Base-by-base conservation (phyloP, 2,888 invertebrate genomes). In the Anthophora plumipes region DNA sequence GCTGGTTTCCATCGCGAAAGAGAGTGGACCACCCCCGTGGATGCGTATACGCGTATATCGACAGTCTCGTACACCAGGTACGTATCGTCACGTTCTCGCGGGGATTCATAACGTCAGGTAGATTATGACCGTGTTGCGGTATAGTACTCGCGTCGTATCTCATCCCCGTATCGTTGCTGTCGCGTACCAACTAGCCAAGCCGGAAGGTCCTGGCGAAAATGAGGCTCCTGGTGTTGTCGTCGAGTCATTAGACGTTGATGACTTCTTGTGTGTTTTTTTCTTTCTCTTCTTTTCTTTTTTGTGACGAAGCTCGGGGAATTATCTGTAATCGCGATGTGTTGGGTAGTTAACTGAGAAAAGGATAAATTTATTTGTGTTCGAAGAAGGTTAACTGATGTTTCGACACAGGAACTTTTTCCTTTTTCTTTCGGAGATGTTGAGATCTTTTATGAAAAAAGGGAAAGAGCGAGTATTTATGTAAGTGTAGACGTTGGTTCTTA, bases 11-110 rank as follows among this genome's bases (percentile, higher is more conserved):
- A 71, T 76, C 63, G 75, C 66, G 84, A 75, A 25, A 60, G 77
- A 73, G 70, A 57, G 71, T 37, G 85, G 91, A 91, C 91, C 91
- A 91, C 91, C 91, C 91, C 88, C 88, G 86, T 89, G 63, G 90
- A 80, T 61, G 41, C 71, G 48, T 71, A 39, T 59, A 70, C 61
- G 67, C 77, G 57, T 68, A 48, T 73, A 59, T 50, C 75, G 81
- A 77, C 55, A 20, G 64, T 59, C 46, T 70, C 60, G 22, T 63
- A 76, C 86, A 86, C 80, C 72, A 76, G 66, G 76, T 73, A 78
- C 79, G 64, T 76, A 83, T 77, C 80, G 84, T 80, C 82, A 60
- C 76, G 68, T 76, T 72, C 55, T 20, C 73, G 39, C 71, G 69
- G 50, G 81, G 82, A 89, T 87, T 85, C 91, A 90, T 91, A 91